Conservation (phyloP, 2,797 vertebrate genomes). For the Sciurus carolinensis region DNA sequence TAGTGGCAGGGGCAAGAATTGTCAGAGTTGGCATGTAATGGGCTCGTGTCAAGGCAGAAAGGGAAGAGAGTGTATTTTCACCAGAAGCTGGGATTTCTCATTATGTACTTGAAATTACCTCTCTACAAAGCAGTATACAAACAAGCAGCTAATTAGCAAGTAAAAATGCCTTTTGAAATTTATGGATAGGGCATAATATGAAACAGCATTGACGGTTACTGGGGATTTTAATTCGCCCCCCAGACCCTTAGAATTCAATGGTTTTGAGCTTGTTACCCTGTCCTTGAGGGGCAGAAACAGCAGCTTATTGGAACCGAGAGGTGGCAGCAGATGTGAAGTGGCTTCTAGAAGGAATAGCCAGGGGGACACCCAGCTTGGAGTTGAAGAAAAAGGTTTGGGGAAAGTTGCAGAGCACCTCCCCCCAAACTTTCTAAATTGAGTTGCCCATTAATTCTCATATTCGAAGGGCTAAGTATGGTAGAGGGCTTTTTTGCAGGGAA, state of each 20-base stretch:
- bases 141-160: neutral
- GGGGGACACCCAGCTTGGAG: neutral
- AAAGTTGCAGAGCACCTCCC: neutral
- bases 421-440: neutral
- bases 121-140: neutral
- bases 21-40: neutral
- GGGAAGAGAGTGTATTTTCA: neutral
- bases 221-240: neutral
- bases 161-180: slow-evolving; percentile 24
- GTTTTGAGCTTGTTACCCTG: neutral
- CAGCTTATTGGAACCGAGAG: neutral
- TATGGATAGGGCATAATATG: neutral
- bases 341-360: neutral
- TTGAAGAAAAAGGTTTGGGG: neutral
- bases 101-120: neutral
- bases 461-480: neutral
- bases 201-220: neutral
- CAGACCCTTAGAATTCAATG: neutral
- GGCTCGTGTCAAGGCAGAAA: neutral
- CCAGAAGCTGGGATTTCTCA: neutral
- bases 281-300: neutral
- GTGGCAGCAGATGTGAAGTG: neutral
- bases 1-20: neutral
- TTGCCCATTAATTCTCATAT: neutral
- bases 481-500: neutral